Evolutionary conservation across 2,888 invertebrate species (phyloP).

Genomic region (Aethes cnicana): DNA sequence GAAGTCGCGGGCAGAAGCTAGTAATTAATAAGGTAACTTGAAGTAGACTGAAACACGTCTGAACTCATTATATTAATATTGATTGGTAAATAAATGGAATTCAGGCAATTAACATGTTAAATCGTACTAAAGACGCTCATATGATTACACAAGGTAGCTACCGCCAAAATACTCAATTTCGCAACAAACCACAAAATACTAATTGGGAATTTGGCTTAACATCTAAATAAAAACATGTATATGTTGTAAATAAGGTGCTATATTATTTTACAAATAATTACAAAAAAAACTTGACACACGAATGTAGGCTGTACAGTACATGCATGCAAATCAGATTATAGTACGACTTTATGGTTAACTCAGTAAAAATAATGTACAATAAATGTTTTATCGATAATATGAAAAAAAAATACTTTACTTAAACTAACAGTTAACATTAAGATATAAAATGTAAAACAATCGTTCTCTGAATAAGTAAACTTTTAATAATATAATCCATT

Average conservation of each 20-base stretch:
- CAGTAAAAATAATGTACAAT: constrained; percentile 68
- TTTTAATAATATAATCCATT: constrained; percentile 69
- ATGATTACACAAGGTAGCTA: too few relatives aligned
- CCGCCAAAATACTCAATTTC: constrained; percentile 4
- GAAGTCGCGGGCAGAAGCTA: too few relatives aligned
- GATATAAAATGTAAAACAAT: constrained; percentile 61
- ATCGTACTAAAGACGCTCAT: too few relatives aligned
- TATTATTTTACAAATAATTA: constrained; percentile 82
- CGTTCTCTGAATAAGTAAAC: constrained; percentile 52
- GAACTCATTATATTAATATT: too few relatives aligned
- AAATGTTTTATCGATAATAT: constrained; percentile 53
- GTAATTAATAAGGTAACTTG: too few relatives aligned
- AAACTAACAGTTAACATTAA: constrained; percentile 58
- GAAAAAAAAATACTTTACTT: constrained; percentile 61
- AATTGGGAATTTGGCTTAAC: constrained; percentile 12
- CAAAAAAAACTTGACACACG: constrained; percentile 78
- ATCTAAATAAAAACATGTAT: constrained; percentile 40
- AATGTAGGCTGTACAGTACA: constrained; percentile 79
- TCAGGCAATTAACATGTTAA: too few relatives aligned
- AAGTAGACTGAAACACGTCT: too few relatives aligned
- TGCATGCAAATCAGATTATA: constrained; percentile 71
- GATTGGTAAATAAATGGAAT: too few relatives aligned
- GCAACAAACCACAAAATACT: constrained; percentile 4
- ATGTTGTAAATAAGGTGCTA: constrained; percentile 81
- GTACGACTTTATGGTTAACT: constrained; percentile 58